phyloP scores from a whole-genome alignment of 2,888 invertebrate species.

The Tanytarsus gracilentus region DNA sequence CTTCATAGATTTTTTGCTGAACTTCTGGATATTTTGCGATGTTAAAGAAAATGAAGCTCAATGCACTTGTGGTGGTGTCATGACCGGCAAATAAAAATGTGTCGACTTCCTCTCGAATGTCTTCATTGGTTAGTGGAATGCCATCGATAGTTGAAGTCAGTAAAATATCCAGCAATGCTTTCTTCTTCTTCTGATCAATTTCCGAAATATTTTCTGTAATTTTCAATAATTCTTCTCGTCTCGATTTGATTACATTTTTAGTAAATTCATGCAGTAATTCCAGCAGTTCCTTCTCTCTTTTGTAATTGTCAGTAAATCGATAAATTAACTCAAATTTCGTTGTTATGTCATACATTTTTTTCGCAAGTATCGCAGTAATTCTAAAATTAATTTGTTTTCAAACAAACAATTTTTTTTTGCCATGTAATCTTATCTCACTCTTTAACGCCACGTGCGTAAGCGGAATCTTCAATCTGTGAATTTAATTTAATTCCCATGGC shows the following conservation, averaged over 20 bases:
- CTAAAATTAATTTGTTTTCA: neutral
- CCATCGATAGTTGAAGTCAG: conserved; percentile 54
- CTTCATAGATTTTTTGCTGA: conserved; percentile 36
- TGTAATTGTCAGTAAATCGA: conserved; percentile 50
- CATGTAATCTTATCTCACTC: conserved; percentile 46
- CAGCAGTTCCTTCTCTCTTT: conserved; percentile 45
- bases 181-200: conserved; percentile 45
- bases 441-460: conserved; percentile 64
- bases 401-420: neutral
- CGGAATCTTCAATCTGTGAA: conserved; percentile 57
- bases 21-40: conserved; percentile 36
- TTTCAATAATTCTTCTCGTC: conserved; percentile 32
- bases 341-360: conserved; percentile 40
- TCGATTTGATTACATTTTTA: conserved; percentile 45
- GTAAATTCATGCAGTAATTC: conserved; percentile 48
- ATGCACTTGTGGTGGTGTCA: conserved; percentile 37
- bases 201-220: neutral
- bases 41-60: conserved; percentile 35
- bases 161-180: conserved; percentile 59
- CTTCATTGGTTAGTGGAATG: conserved; percentile 48
- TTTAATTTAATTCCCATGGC: conserved; percentile 66
- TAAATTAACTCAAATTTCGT: conserved; percentile 39
- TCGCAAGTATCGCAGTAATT: conserved; percentile 33
- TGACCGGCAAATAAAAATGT: conserved; percentile 59
- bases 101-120: conserved; percentile 60